Evolutionary conservation across 2,797 vertebrate species (phyloP), one percentile per base, ranked within the genome.

Genomic region (Rhinophrynus dorsalis): DNA sequence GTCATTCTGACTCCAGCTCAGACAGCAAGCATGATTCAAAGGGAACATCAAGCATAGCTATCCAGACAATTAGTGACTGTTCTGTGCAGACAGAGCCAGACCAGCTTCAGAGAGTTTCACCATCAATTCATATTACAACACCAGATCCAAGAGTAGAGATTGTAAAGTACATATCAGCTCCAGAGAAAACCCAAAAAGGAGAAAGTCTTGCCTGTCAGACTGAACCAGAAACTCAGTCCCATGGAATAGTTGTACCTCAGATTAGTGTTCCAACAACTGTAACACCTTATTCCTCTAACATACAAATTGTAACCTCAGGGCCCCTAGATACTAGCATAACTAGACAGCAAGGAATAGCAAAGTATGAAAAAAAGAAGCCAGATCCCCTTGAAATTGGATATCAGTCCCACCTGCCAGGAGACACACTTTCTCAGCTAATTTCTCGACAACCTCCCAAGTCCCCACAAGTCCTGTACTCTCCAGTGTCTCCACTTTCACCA

Each of bases 141-240:
- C 91, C 93, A 0, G 97, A 99, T 68, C 94, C 96, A 65, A 96
- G 93, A 50, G 95, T 98, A 76, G 95, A 99, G 81, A 93, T 99
- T 0, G 74, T 99, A 57, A 94, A 94, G 83, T 98, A 98, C 75
- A 99, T 99, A 77, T 98, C 98, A 0, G 96, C 96, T 1, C 96
- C 98, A 0, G 98, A 99, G 83, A 96, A 97, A 78, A 99, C 95
- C 0, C 90, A 92, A 64, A 94, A 89, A 27, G 97, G 98, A 1
- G 97, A 99, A 80, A 99, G 98, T 82, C 85, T 99, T 65, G 98
- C 94, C 57, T 99, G 98, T 81, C 98, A 99, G 87, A 99, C 98
- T 0, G 97, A 99, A 78, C 94, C 92, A 0, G 98, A 98, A 57
- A 89, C 83, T 5, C 94, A 95, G 68, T 92, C 91, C 29, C 97